Conservation (phyloP, 2,113 vertebrate genomes). For the Eonycteris spelaea region DNA sequence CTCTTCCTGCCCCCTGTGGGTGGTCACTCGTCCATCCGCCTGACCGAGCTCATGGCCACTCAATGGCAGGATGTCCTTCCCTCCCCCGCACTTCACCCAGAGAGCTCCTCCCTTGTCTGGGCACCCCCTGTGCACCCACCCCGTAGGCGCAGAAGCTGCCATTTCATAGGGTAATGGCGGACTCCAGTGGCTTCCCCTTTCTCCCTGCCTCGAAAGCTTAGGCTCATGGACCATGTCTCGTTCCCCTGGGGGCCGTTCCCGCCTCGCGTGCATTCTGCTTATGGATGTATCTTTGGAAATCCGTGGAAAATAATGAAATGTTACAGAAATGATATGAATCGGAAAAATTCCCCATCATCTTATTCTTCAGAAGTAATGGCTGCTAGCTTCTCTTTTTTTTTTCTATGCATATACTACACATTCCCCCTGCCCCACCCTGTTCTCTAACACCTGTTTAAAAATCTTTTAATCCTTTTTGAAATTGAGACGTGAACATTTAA, state of each 20-base stretch:
- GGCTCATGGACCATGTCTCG: accelerated
- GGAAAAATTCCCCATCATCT: not conserved
- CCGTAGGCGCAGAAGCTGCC: accelerated
- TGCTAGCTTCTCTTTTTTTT: not conserved
- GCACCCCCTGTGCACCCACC: not conserved
- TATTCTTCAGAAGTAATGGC: not conserved
- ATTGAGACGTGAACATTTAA: not conserved
- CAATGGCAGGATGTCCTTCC: not conserved
- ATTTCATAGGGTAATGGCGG: not conserved
- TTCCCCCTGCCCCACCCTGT: not conserved
- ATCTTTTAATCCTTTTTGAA: not conserved
- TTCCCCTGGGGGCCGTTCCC: not conserved
- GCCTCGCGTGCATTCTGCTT: not conserved
- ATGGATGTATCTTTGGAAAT: not conserved
- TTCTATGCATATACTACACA: not conserved
- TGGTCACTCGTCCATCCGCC: no score
- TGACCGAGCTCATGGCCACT: not conserved
- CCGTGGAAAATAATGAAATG: not conserved
- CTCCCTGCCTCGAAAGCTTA: not conserved
- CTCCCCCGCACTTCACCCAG: no score
- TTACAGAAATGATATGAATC: not conserved
- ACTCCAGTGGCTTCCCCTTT: not conserved
- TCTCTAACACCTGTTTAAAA: not conserved
- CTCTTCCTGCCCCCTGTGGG: not conserved
- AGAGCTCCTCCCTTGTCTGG: not conserved